Evolutionary conservation across 2,888 invertebrate species (phyloP), one percentile per base, ranked within the genome.

Genomic region (Stratiomys singularior): DNA sequence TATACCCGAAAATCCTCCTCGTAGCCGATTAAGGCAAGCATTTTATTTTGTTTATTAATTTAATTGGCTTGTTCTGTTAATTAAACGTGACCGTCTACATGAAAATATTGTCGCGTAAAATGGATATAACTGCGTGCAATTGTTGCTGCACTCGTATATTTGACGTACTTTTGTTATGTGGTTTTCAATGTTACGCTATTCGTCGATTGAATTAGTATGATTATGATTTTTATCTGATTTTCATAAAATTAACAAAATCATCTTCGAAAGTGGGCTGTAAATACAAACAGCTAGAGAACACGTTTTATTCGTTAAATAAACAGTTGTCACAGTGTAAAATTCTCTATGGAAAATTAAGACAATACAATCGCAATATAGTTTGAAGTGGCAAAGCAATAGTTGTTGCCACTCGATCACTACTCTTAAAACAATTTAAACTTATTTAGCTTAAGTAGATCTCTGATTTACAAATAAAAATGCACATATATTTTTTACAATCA

Each of bases 1-100:
- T 37, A 56, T 78, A 56, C 37, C 78, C 37, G 78, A 67, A 63
- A 80, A 80, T 76, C 81, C 79, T 47, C 79, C 78, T 79, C 80
- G 80, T 78, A 79, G 79, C 78, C 81, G 80, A 77, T 79, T 81
- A 81, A 81, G 81, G 81, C 81, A 81, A 81, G 81, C 80, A 66
- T 47, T 76, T n/a, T 76, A 63, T 63, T 23, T 63, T 63, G 2
- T 11, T 11, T 25, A 63, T 63, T 37, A 15, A 23, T 63, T 63
- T 63, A 18, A 37, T 63, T 63, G 23, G 63, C 63, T 52, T 52
- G 15, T 25, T 60, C 11, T 60, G 60, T 21, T 21, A n/a, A 60
- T 52, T 23, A 60, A n/a, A 60, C 21, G 25, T 37, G 9, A 37
- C 37, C 37, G 37, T 37, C 21, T 7, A 2, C 11, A 64, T 28